Base-by-base conservation (phyloP, 2,888 invertebrate genomes). In the Hermaeophaga mercurialis region DNA sequence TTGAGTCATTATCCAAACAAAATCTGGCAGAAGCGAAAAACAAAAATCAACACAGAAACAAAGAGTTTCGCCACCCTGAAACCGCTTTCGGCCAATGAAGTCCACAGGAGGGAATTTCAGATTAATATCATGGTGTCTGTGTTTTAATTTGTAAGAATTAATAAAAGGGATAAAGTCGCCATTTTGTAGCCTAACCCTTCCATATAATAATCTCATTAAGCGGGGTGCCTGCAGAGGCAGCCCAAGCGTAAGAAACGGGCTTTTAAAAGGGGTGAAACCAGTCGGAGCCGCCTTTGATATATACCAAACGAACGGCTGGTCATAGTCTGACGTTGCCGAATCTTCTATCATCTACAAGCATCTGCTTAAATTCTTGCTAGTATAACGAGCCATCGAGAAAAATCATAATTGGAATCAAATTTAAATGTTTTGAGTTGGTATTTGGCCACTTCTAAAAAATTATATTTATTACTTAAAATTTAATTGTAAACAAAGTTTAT, bases 161-260 rank as follows among this genome's bases (percentile, higher is more conserved):
- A 71, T 71, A 71, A 65, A 58, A 64, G 63, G 64, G 62, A 55
- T 55, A 43, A 63, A 65, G 70, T 70, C 73, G 76, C 77, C 77
- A 77, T 77, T 78, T 78, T 77, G 77, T 73, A 66, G 64, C 63
- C 59, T 64, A 73, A 72, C 74, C 75, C 74, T 73, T 71, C 65
- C 72, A 73, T 75, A 77, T 78, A 75, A 78, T 78, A 78, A 78
- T 78, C 78, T 75, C 77, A 75, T 78, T 78, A 78, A 74, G 72
- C 72, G 73, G 75, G 77, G 76, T 75, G 77, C 75, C 77, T 74
- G 73, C 71, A 70, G 69, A 70, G 72, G 66, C 70, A 73, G 71
- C 71, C 75, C 71, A 73, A 75, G 78, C 77, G 77, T 75, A 76
- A 71, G 70, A 68, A 70, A 70, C 68, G 68, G 69, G 63, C 62